Base-by-base conservation (phyloP, 2,888 invertebrate species). In the Noctua fimbriata region DNA sequence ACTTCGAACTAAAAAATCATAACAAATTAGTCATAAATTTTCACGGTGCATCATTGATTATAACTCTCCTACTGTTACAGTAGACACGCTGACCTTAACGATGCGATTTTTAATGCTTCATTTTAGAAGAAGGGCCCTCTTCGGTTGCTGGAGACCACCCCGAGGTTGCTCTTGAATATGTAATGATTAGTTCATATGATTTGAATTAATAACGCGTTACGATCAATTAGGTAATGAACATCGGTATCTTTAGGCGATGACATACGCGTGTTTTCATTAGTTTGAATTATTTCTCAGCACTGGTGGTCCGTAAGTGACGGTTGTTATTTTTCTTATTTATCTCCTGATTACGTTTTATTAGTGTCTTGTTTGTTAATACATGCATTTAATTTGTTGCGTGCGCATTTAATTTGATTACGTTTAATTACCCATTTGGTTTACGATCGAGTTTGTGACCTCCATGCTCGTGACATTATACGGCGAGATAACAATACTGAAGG, bases 171-270 rank as follows among this genome's bases (percentile, higher is more conserved):
- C 81, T 86, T 86, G 79, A 74, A 88, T 87, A 86, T 79, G 82
- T 85, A 84, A 79, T 80, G 88, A 88, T 87, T 89, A 86, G 90
- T 91, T 91, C 89, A 86, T 90, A 87, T 90, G 89, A 93, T 94
- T 94, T 91, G 93, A 94, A 94, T 95, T 94, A 94, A 95, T 94
- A 93, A 93, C 87, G 90, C 94, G 93, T 94, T 94, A 91, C 88
- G 87, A 88, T 92, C 93, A 94, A 94, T 94, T 94, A 93, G 86
- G 91, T 92, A 93, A 93, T 92, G 90, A 93, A 89, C 85, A 89
- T 84, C 82, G 85, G 89, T 89, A 87, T 92, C 90, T 87, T 91
- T 92, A 90, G 90, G 89, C 89, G 88, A 87, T 88, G 90, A 92
- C 87, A 85, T 81, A 89, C 88, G 86, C 81, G 79, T 89, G 88